Conservation (phyloP, 2,113 vertebrate genomes). For the Aplodontia rufa region DNA sequence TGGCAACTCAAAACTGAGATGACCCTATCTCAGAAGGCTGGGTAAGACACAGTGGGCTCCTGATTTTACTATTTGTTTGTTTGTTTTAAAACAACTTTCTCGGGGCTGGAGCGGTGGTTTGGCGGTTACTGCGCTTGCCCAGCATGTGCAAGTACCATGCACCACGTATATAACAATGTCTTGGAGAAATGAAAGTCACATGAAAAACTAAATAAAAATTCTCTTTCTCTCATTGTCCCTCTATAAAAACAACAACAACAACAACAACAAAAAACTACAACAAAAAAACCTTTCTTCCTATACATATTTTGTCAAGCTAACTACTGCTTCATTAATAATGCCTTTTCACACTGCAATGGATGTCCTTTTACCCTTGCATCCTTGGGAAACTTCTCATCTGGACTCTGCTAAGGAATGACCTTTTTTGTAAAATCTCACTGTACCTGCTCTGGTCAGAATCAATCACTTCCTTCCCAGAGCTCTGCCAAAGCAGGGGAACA, state of each 20-base stretch:
- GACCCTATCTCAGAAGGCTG: not conserved
- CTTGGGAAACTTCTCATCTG: not conserved
- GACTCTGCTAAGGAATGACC: not conserved
- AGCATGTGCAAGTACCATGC: too few species aligned
- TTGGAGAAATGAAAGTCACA: too few species aligned
- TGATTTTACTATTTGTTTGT: not conserved
- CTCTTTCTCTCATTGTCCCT: too few species aligned
- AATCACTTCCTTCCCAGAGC: not conserved
- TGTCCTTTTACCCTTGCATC: not conserved
- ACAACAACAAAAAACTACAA: too few species aligned
- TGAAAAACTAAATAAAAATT: too few species aligned
- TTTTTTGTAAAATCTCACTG: not conserved
- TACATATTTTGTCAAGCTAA: not conserved
- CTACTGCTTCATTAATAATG: not conserved
- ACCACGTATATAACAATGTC: too few species aligned
- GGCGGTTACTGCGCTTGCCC: too few species aligned
- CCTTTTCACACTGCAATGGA: not conserved
- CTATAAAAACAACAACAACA: too few species aligned
- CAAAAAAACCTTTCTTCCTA: not conserved
- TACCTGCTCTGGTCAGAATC: not conserved
- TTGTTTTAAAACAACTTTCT: not conserved
- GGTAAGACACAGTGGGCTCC: not conserved
- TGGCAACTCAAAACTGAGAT: not conserved
- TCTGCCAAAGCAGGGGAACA: not conserved
- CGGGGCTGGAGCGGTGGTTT: too few species aligned